Percentiles rank a stretch among this genome's conserved stretches.
phyloP scores from a whole-genome alignment of 1,140 invertebrate genomes.

The Calliopsis andreniformis region DNA sequence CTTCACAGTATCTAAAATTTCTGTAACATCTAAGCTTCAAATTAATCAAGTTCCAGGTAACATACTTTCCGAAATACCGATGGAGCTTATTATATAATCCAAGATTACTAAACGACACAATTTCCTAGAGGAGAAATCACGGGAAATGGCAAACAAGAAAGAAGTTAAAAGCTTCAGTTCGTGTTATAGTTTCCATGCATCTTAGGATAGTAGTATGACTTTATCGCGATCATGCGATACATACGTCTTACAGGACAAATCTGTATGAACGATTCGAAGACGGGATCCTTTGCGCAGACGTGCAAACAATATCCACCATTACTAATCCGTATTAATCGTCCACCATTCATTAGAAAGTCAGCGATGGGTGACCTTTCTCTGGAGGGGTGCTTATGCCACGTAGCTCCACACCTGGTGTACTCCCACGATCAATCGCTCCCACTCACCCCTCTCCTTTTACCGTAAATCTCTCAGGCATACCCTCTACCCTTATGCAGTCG shows the following conservation, averaged over 20 bases:
- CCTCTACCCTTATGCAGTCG: slow-evolving; percentile 13
- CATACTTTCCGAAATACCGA: no score
- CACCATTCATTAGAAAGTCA: slow-evolving; percentile 66
- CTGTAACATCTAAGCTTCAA: no score
- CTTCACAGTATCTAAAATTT: no score
- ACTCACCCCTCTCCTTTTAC: slow-evolving; percentile 35
- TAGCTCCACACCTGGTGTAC: slow-evolving; percentile 57
- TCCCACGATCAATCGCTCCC: slow-evolving; percentile 61
- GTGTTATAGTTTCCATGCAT: no score
- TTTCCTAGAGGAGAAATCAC: no score
- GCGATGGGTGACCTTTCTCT: slow-evolving; percentile 43
- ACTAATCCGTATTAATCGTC: slow-evolving; percentile 65
- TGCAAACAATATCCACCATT: slow-evolving; percentile 43
- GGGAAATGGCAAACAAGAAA: not conserved
- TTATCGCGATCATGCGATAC: not conserved
- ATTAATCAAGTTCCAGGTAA: no score
- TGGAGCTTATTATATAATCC: no score
- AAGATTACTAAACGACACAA: no score
- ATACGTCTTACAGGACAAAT: not conserved
- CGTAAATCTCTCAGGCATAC: slow-evolving; percentile 60
- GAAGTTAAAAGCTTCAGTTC: no score
- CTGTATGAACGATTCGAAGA: not conserved
- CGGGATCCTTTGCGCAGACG: slow-evolving; percentile 1
- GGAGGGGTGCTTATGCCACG: slow-evolving; percentile 17
- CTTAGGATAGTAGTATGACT: not conserved